Base-by-base conservation (phyloP, 2,797 vertebrate species). In the Astyanax mexicanus region DNA sequence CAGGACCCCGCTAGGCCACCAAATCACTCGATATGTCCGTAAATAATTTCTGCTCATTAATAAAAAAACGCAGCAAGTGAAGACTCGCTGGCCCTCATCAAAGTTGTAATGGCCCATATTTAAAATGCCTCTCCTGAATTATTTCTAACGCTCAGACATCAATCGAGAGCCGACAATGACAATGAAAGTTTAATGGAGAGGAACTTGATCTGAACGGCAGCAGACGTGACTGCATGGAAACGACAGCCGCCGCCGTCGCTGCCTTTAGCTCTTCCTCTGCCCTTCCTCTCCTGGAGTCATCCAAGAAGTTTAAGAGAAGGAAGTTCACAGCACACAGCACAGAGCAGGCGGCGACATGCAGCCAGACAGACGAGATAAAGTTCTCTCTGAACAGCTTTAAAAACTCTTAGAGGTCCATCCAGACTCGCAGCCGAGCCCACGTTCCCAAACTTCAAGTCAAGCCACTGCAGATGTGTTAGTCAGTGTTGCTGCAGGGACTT, bases 181-280 rank as follows among this genome's bases (percentile, higher is more conserved):
- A 73, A 87, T 93, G 72, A 92, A 93, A 92, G 86, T 91, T 92
- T 93, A 90, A 92, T 92, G 90, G 35, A 11, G 52, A 69, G 79
- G 81, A 91, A 90, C 84, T 72, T 55, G 85, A 93, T 84, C 88
- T 42, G 70, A 62, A 67, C 73, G 62, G 54, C 69, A 66, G 72
- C 51, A 32, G 77, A 84, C 83, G 79, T 88, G 74, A 84, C 64
- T 80, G 71, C 66, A 65, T 74, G 74, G 74, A 71, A 74, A 80
- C 78, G 82, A 65, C 52, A 17, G 45, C 68, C 52, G 52, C 19
- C 45, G 42, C 58, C 72, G 44, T 68, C 52, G 52, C 19, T 45
- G 42, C 58, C 72, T 49, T 47, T 65, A 51, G 51, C 55, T 42
- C 55, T 64, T 72, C 35, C 42, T 25, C 54, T 21, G 44, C 44